phyloP scores from a whole-genome alignment of 2,797 vertebrate genomes.

The Cyclura pinguis region DNA sequence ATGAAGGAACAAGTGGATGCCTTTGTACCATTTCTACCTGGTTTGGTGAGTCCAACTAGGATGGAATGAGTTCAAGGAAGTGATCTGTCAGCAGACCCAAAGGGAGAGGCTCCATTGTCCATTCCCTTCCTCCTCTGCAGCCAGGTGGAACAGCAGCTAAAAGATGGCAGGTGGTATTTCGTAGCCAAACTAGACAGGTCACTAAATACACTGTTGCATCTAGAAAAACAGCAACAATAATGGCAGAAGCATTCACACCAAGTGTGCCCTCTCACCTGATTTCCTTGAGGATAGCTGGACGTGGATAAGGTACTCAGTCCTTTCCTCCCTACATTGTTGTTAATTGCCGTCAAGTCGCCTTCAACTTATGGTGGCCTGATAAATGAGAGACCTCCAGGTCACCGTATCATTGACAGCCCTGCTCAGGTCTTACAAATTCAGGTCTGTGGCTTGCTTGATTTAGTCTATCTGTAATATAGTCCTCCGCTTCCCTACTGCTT shows the following conservation, averaged over 20 bases:
- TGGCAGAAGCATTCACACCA: not conserved
- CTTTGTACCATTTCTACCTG: not conserved
- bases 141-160: not conserved
- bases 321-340: not conserved
- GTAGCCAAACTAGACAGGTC: not conserved
- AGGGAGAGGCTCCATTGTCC: not conserved
- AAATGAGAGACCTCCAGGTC: no score
- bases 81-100: no score
- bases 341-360: no score
- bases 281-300: not conserved
- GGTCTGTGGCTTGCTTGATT: no score
- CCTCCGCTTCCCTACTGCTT: no score
- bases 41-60: not conserved
- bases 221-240: not conserved
- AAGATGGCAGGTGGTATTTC: not conserved
- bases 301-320: not conserved
- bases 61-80: not conserved
- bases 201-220: not conserved
- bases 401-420: no score
- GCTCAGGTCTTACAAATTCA: no score
- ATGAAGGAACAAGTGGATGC: not conserved
- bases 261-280: no score
- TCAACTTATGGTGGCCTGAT: no score
- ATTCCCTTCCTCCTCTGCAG: not conserved
- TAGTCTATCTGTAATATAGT: no score